A percentile compares a stretch with the other conserved stretches of the same genome.
Evolutionary conservation across 2,797 vertebrate genomes (phyloP).

Genomic region (Apogon hyalosoma): DNA sequence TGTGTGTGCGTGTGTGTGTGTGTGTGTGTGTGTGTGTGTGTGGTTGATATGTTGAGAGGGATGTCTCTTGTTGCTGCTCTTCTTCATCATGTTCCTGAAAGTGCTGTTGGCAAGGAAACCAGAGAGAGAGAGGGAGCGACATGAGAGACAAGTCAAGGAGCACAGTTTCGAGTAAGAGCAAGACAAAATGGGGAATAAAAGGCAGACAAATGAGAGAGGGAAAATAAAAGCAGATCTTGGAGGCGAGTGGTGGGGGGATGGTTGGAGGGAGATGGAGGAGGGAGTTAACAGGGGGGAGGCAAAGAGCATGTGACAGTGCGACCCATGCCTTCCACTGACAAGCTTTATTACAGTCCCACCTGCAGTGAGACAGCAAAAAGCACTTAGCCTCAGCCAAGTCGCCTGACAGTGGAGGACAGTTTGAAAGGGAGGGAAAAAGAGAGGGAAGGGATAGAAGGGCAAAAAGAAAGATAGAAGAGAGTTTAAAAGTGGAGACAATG

Average conservation of each 20-base stretch:
- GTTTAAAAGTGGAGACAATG: slow-evolving; percentile 25
- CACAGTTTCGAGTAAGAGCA: slow-evolving; percentile 56
- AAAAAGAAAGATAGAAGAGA: slow-evolving; percentile 21
- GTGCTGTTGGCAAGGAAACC: slow-evolving; percentile 79
- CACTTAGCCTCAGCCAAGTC: slow-evolving; percentile 78
- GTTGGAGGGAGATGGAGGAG: slow-evolving; percentile 18
- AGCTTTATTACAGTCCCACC: slow-evolving; percentile 82
- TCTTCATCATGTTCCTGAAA: slow-evolving; percentile 71
- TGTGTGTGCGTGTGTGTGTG: too few species aligned
- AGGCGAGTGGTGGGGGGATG: slow-evolving; percentile 14
- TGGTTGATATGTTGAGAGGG: slow-evolving; percentile 46
- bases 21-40: too few species aligned
- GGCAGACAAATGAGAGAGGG: slow-evolving; percentile 54
- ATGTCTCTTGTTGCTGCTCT: slow-evolving; percentile 71
- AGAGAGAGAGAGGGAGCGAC: slow-evolving; percentile 43
- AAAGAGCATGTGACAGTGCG: slow-evolving; percentile 78
- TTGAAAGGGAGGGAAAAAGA: slow-evolving; percentile 44
- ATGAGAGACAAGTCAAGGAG: slow-evolving; percentile 68
- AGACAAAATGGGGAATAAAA: slow-evolving; percentile 63
- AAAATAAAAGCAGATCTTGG: slow-evolving; percentile 60
- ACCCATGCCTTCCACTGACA: slow-evolving; percentile 78
- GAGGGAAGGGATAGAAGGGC: slow-evolving; percentile 28
- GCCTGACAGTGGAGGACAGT: slow-evolving; percentile 64
- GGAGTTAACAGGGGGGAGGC: slow-evolving; percentile 68
- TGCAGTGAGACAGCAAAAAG: slow-evolving; percentile 81